phyloP scores from a whole-genome alignment of 2,113 vertebrate species.

The Cyphotilapia sp. region DNA sequence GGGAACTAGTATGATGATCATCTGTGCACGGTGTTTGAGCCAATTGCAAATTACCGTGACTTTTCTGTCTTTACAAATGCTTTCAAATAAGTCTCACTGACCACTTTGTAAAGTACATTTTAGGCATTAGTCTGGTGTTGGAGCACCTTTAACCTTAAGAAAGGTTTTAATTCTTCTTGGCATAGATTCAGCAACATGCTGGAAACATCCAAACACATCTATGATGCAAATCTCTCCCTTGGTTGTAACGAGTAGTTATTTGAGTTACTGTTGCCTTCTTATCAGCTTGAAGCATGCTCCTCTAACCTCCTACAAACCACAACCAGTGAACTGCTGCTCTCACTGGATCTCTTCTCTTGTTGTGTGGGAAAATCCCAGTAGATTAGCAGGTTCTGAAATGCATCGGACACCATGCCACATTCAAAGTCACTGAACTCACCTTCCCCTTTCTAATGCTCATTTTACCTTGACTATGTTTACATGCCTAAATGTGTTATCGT shows the following conservation, averaged over 20 bases:
- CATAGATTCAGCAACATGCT: background rate
- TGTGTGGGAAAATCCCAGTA: fast-evolving
- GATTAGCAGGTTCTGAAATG: background rate
- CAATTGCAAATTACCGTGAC: fast-evolving
- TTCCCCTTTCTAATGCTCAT: background rate
- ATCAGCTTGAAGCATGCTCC: background rate
- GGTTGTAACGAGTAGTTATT: background rate
- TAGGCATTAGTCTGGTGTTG: background rate
- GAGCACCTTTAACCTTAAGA: background rate
- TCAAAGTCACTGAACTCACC: background rate
- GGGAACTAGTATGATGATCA: background rate
- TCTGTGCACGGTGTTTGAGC: background rate
- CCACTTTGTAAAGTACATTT: background rate
- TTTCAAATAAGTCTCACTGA: background rate
- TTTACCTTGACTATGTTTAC: background rate
- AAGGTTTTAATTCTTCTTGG: background rate
- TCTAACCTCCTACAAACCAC: background rate
- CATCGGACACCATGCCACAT: background rate
- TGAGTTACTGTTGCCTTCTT: background rate
- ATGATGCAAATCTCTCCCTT: background rate
- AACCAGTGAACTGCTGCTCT: background rate
- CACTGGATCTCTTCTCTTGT: background rate
- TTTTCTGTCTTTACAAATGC: background rate
- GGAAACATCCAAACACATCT: background rate
- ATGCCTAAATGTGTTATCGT: background rate